Conservation (phyloP, 2,797 vertebrate species). For the Hypotaenidia philippensis region DNA sequence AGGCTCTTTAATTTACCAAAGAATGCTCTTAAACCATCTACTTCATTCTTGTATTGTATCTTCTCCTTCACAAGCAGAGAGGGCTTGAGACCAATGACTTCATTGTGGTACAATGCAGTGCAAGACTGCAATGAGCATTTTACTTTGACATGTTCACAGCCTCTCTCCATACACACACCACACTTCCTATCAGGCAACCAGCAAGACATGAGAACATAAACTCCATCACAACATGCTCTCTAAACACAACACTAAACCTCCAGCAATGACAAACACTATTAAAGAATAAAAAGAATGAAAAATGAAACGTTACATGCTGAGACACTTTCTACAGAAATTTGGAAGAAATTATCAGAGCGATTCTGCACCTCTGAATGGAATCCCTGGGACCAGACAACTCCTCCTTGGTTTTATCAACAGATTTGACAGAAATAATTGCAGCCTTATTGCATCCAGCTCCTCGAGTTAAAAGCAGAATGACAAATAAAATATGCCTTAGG, state of each 20-base stretch:
- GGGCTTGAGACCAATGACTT: not conserved
- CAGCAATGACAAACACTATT: not conserved
- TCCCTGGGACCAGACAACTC: not conserved
- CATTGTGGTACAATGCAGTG: not conserved
- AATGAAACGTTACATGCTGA: not conserved
- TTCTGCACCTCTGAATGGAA: not conserved
- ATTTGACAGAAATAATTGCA: not conserved
- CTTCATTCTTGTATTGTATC: not conserved
- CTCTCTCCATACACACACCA: fast-evolving
- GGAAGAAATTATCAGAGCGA: not conserved
- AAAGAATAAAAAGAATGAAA: not conserved
- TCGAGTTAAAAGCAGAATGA: not conserved
- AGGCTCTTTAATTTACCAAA: not conserved
- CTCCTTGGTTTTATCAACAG: not conserved
- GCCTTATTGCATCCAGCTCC: not conserved
- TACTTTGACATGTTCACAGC: fast-evolving
- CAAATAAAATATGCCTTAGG: not conserved
- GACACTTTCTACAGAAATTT: not conserved
- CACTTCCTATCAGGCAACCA: not conserved
- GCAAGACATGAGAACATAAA: not conserved
- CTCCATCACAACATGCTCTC: not conserved
- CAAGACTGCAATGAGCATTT: not conserved
- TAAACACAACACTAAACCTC: not conserved
- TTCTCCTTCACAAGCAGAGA: not conserved
- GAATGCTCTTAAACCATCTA: not conserved